Base-by-base conservation (phyloP, 2,113 vertebrate genomes). In the Siniperca knerii region DNA sequence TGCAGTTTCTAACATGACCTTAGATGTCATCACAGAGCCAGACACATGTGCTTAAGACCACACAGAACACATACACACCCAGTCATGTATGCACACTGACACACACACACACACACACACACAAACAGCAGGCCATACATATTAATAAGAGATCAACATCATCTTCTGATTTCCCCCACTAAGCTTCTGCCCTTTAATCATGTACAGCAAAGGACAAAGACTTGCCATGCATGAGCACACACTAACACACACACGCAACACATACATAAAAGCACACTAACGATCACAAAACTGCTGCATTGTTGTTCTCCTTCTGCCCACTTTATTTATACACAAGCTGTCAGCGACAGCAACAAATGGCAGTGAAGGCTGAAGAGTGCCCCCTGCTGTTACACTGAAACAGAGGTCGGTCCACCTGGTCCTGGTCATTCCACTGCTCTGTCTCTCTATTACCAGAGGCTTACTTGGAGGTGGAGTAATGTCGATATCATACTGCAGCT, bases 331-430 rank as follows among this genome's bases (percentile, higher is more conserved):
- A 83, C 55, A 73, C 79, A 87, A 50, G 66, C 78, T 80, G 85
- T 50, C 75, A 75, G 42, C 20, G 46, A 77, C 77, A 85, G 84
- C 86, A 89, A 88, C 88, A 91, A 88, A 86, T 91, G 85, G 86
- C 82, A 87, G 82, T 37, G 21, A 87, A 94, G 92, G 92, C 86
- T 92, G 87, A 93, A 94, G 92, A 93, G 89, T 94, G 93, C 94
- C 94, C 94, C 92, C 94, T 95, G 89, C 91, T 92, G 94, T 89
- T 84, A 37, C 55, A 83, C 75, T 2, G 6, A 71, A 72, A 55
- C 48, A 4, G 40, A 84, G 88, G 91, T 90, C 66, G 57, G n/a
- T 74, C 83, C 87, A 89, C 67, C 88, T 75, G 83, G 55, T 73
- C 75, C 55, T 48, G 79, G 86, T 83, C 84, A 79, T 75, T 86